Conservation (phyloP, 2,888 invertebrate genomes). For the Acleris literana region DNA sequence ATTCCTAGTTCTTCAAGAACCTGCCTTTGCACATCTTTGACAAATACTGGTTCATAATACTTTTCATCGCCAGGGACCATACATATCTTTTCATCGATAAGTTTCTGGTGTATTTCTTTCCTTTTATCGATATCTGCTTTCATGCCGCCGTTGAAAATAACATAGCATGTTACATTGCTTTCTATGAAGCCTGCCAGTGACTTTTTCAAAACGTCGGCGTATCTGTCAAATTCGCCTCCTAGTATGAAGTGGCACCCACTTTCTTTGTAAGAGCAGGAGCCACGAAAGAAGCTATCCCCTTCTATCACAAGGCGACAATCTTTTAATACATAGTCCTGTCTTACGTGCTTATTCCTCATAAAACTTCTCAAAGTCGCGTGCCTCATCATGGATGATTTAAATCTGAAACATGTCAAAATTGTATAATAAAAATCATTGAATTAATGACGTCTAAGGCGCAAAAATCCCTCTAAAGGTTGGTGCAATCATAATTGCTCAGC, state of each 20-base stretch:
- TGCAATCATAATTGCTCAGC: too few relatives aligned
- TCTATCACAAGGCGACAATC: slow-evolving; percentile 41
- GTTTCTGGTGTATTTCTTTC: slow-evolving; percentile 40
- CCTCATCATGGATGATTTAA: slow-evolving; percentile 36
- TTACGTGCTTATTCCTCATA: slow-evolving; percentile 28
- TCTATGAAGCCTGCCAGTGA: slow-evolving; percentile 30
- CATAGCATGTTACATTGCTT: slow-evolving; percentile 38
- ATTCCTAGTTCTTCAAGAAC: slow-evolving; percentile 47
- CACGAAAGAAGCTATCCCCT: slow-evolving; percentile 39
- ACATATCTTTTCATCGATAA: slow-evolving; percentile 37
- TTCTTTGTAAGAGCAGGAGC: slow-evolving; percentile 43
- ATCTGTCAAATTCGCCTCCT: slow-evolving; percentile 44
- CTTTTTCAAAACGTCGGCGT: slow-evolving; percentile 36
- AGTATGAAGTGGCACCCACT: slow-evolving; percentile 47
- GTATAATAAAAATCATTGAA: too few relatives aligned
- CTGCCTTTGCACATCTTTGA: slow-evolving; percentile 42
- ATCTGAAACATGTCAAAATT: background rate
- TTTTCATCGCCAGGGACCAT: slow-evolving; percentile 33
- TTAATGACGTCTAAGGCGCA: too few relatives aligned
- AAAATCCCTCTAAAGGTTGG: too few relatives aligned
- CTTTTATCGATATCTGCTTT: slow-evolving; percentile 38
- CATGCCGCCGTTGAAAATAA: slow-evolving; percentile 42
- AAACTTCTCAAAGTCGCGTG: slow-evolving; percentile 34
- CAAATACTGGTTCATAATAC: slow-evolving; percentile 42
- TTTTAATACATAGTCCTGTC: slow-evolving; percentile 18